Evolutionary conservation across 2,113 vertebrate genomes (phyloP).

Genomic region (Pardalotus punctatus): DNA sequence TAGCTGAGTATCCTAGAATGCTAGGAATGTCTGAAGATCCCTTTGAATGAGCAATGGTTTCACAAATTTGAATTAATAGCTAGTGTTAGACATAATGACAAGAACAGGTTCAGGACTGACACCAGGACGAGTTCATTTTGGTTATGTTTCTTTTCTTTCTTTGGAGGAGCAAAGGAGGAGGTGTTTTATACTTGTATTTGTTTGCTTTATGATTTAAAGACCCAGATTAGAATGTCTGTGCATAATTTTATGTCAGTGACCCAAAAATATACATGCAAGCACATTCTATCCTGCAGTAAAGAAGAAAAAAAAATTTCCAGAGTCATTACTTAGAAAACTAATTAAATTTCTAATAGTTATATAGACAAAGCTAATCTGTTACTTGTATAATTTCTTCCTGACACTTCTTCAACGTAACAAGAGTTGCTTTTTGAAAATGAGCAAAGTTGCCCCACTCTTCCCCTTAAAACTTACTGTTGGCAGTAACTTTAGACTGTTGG

Average conservation of each 20-base stretch:
- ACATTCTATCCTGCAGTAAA: not conserved
- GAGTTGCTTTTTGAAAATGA: not conserved
- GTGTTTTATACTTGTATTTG: not conserved
- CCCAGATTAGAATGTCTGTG: not conserved
- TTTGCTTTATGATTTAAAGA: not conserved
- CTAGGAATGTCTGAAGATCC: not conserved
- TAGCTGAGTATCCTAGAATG: not conserved
- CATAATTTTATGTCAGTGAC: not conserved
- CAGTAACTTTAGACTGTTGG: not conserved
- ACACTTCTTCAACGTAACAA: not conserved
- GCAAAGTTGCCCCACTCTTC: not conserved
- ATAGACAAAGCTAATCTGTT: not conserved
- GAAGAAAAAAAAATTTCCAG: not conserved
- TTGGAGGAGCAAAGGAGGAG: not conserved
- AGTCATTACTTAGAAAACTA: fast-evolving
- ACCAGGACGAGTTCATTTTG: not conserved
- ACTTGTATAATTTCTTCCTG: not conserved
- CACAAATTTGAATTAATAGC: not conserved
- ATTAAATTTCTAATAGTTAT: not conserved
- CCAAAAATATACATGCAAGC: not conserved
- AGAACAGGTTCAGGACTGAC: not conserved
- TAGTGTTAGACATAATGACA: not conserved
- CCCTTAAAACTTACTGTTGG: not conserved
- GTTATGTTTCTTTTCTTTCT: not conserved
- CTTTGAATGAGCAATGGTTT: not conserved